A percentile compares a stretch with the other conserved stretches of the same genome.
Evolutionary conservation across 2,797 vertebrate species (phyloP).

Genomic region (Leucoraja ocellata): DNA sequence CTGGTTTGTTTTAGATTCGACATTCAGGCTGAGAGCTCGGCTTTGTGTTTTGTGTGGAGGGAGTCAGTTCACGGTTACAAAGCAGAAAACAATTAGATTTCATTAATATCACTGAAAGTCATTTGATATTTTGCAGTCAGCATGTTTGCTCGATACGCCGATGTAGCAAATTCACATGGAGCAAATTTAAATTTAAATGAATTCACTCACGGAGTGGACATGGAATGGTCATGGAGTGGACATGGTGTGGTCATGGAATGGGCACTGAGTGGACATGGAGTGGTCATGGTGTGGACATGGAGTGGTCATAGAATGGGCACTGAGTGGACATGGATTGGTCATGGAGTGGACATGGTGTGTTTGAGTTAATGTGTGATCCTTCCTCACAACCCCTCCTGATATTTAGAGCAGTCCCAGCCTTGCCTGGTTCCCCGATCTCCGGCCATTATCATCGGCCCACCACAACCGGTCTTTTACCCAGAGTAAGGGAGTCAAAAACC

Average conservation of each 20-base stretch:
- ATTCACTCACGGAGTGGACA: not conserved
- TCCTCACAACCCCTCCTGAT: not conserved
- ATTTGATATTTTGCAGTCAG: not conserved
- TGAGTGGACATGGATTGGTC: not conserved
- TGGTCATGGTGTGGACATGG: no score
- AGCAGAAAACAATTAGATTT: not conserved
- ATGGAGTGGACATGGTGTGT: not conserved
- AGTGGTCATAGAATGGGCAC: no score
- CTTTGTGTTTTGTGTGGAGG: not conserved
- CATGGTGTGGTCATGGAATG: no score
- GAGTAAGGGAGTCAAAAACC: no score
- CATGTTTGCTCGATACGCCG: no score
- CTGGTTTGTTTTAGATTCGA: not conserved
- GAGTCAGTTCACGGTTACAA: not conserved
- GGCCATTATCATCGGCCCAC: no score
- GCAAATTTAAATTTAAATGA: not conserved
- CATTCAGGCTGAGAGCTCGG: not conserved
- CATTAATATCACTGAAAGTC: not conserved
- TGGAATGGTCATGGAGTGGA: not conserved
- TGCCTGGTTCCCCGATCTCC: no score
- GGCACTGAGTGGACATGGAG: no score
- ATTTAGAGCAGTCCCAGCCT: no score
- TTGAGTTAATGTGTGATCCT: not conserved
- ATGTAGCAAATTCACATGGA: not conserved
- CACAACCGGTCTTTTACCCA: no score